Conservation (phyloP, 2,113 vertebrate genomes). For the Cromileptes altivelis region DNA sequence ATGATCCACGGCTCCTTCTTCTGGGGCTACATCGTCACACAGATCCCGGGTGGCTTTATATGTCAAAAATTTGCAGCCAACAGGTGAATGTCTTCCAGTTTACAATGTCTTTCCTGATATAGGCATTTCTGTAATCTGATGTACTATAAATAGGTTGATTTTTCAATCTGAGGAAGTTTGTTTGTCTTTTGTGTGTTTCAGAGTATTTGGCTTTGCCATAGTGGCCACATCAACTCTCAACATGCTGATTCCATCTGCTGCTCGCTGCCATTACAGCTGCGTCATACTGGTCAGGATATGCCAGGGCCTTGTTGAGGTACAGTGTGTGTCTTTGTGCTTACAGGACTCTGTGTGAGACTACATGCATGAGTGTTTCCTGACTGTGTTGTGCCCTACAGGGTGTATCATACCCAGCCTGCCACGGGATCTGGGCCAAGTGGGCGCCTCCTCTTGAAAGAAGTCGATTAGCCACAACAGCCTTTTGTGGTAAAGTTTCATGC, state of each 20-base stretch:
- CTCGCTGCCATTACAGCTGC: conserved; percentile 91
- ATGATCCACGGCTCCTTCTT: conserved; percentile 97
- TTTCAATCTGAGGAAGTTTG: not conserved
- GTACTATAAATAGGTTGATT: not conserved
- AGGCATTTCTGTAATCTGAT: not conserved
- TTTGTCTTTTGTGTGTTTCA: conserved; percentile 71
- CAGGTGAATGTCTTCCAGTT: conserved; percentile 80
- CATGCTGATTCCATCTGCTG: conserved; percentile 94
- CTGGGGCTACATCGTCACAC: conserved; percentile 96
- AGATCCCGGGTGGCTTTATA: conserved; percentile 95
- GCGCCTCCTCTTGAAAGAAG: conserved; percentile 91
- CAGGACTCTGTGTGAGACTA: not conserved
- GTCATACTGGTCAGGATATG: conserved; percentile 95
- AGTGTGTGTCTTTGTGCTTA: not conserved
- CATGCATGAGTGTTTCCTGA: conserved; percentile 18
- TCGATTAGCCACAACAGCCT: conserved; percentile 90
- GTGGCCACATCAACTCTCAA: conserved; percentile 94
- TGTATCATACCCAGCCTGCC: conserved; percentile 95
- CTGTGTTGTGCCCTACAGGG: conserved; percentile 81
- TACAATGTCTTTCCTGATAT: not conserved
- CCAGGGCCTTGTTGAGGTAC: conserved; percentile 95
- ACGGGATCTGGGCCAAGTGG: conserved; percentile 94
- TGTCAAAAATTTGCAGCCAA: conserved; percentile 95
- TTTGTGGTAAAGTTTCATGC: conserved; percentile 86
- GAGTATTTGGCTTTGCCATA: conserved; percentile 95